Evolutionary conservation across 2,113 vertebrate genomes (phyloP).

Genomic region (Sander vitreus): DNA sequence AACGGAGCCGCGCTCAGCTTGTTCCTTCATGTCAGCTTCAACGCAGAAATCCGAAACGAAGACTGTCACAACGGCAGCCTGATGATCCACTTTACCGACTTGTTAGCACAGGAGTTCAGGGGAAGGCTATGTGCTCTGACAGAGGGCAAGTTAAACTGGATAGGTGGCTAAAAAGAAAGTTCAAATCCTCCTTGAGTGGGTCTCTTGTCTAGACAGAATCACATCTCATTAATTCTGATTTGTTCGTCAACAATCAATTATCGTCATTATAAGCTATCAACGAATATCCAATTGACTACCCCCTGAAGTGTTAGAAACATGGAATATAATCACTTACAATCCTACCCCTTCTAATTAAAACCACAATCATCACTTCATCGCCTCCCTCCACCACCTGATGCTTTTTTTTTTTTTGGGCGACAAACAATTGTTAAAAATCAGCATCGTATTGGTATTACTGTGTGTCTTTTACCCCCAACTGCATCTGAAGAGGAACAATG

Average conservation of each 20-base stretch:
- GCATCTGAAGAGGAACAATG: conserved; percentile 46
- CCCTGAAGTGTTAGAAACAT: conserved; percentile 30
- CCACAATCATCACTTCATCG: conserved; percentile 1
- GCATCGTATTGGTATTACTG: not conserved
- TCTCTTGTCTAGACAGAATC: conserved; percentile 2
- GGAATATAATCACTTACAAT: conserved; percentile 32
- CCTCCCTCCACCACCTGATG: not conserved
- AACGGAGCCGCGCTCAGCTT: conserved; percentile 1
- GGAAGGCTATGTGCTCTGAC: not conserved
- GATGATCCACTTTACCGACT: not conserved
- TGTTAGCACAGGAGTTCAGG: not conserved
- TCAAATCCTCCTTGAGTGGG: not conserved
- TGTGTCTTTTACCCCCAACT: conserved; percentile 1
- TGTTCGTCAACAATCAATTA: conserved; percentile 50
- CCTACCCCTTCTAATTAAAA: conserved; percentile 44
- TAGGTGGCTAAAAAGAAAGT: not conserved
- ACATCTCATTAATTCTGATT: conserved; percentile 36
- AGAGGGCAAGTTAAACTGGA: not conserved
- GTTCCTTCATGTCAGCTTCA: not conserved
- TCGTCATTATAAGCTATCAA: conserved; percentile 23
- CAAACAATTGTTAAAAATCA: conserved; percentile 31
- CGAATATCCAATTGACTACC: conserved; percentile 27
- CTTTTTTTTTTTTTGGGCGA: not conserved
- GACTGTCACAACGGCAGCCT: not conserved
- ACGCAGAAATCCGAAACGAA: not conserved